These are phyloP conservation scores for Morphnarchus princeps DNA, from an alignment of 2,113 vertebrate genomes.

Conservation along the genomic window DNA sequence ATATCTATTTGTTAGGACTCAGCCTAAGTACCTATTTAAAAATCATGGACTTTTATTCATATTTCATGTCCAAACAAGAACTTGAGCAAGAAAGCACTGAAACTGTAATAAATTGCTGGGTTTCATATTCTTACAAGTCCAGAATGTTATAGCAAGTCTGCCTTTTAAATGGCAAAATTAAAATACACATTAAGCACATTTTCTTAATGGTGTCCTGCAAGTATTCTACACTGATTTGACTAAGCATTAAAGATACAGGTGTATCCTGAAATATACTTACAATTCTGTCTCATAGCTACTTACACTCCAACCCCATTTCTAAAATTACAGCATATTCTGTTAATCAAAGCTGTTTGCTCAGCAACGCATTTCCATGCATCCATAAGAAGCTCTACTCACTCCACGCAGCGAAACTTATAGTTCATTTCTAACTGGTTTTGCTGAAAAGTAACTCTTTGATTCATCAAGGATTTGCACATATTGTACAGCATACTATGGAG, in stretches of 20 bases:
- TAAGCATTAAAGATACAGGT: neutral
- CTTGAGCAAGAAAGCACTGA: neutral
- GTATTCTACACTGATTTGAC: fast-evolving
- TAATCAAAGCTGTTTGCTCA: neutral
- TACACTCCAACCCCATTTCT: neutral
- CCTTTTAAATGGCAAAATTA: neutral
- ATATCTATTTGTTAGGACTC: neutral
- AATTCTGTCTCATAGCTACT: neutral
- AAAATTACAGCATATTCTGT: neutral
- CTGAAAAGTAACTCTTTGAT: neutral
- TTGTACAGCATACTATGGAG: neutral
- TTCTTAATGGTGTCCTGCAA: neutral
- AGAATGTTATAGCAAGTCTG: neutral
- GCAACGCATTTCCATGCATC: neutral
- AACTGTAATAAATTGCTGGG: neutral
- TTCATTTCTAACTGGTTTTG: neutral
- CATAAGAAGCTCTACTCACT: neutral
- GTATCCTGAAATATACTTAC: neutral
- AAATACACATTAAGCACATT: neutral
- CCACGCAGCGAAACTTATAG: neutral
- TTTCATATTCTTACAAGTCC: neutral
- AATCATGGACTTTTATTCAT: neutral
- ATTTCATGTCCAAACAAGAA: neutral
- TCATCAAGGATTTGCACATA: neutral
- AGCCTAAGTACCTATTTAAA: neutral